Evolutionary conservation across 2,797 vertebrate genomes (phyloP), one percentile per base, ranked within the genome.

Genomic region (Rhynchonycteris naso): DNA sequence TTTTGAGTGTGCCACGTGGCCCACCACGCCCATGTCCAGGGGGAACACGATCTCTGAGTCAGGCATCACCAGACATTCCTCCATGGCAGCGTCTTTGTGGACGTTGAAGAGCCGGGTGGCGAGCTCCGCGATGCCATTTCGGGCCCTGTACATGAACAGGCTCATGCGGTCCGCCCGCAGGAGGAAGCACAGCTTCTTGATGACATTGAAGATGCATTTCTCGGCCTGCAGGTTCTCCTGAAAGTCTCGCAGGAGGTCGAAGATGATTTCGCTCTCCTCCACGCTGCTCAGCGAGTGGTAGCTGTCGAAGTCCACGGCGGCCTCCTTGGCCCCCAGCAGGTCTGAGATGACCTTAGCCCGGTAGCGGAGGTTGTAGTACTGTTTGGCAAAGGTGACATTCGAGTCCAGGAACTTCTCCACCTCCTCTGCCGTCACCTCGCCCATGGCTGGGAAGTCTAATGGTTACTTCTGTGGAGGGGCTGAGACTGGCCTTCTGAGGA

Each of bases 41-140:
- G 99, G 99, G 94, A 99, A 99, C 35, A 99, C 99, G 0, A 99
- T 99, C 98, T 99, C 99, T 4, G 98, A 98, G 94, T 99, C 99
- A 0, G 99, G 99, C 2, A 33, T 80, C 96, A 99, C 99, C 97
- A 99, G 98, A 88, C 99, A 99, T 2, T 99, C 99, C 0, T 99
- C 99, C 0, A 98, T 93, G 24, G 24, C 13, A 0, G 99, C 97
- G 33, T 99, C 98, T 96, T 99, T 99, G 85, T 98, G 96, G 72
- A 99, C 98, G 0, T 98, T 99, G 90, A 99, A 99, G 90, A 99
- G 98, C 85, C 99, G 98, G 14, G 99, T 99, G 56, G 99, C 99
- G 18, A 99, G 98, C 97, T 99, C 99, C 0, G 98, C 99, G 0
- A 98, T 98, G n/a, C 99, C 99, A 2, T 99, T 99, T 86, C 99